Conservation (phyloP, 2,797 vertebrate species). For the Neosilurus mollespiculum region DNA sequence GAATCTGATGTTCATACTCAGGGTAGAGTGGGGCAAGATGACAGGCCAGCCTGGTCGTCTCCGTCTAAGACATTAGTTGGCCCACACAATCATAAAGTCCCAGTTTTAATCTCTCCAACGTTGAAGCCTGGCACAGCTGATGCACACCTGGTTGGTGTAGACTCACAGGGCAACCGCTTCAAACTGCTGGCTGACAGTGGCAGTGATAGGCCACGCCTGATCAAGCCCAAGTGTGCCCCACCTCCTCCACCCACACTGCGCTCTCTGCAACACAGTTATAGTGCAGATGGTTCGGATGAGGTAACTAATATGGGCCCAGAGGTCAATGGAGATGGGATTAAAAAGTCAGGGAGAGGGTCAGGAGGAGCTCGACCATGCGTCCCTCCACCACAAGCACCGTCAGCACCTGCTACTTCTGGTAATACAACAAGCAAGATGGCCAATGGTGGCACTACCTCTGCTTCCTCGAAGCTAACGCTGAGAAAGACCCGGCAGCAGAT, state of each 20-base stretch:
- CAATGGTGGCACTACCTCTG: conserved; percentile 74
- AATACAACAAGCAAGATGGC: conserved; percentile 83
- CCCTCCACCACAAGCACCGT: conserved; percentile 84
- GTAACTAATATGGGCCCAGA: conserved; percentile 63
- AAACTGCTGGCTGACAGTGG: conserved; percentile 94
- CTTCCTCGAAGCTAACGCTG: conserved; percentile 82
- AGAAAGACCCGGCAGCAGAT: conserved; percentile 86
- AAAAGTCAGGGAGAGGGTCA: conserved; percentile 80
- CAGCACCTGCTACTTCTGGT: conserved; percentile 67
- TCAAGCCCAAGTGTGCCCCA: conserved; percentile 97
- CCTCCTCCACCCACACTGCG: conserved; percentile 90
- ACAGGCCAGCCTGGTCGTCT: conserved; percentile 83
- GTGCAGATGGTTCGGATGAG: conserved; percentile 77
- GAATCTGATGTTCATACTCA: conserved; percentile 71
- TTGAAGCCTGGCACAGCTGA: conserved; percentile 91
- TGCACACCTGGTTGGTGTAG: conserved; percentile 91
- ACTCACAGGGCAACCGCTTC: conserved; percentile 99
- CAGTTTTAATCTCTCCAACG: conserved; percentile 95
- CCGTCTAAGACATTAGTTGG: conserved; percentile 79
- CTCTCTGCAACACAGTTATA: conserved; percentile 80
- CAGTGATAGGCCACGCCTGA: conserved; percentile 88
- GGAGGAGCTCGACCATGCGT: conserved; percentile 81
- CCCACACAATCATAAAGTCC: conserved; percentile 96
- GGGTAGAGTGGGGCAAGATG: conserved; percentile 77
- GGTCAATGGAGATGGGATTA: conserved; percentile 78